Conservation (phyloP, 2,888 invertebrate species). For the Sphaeridia pumilis region DNA sequence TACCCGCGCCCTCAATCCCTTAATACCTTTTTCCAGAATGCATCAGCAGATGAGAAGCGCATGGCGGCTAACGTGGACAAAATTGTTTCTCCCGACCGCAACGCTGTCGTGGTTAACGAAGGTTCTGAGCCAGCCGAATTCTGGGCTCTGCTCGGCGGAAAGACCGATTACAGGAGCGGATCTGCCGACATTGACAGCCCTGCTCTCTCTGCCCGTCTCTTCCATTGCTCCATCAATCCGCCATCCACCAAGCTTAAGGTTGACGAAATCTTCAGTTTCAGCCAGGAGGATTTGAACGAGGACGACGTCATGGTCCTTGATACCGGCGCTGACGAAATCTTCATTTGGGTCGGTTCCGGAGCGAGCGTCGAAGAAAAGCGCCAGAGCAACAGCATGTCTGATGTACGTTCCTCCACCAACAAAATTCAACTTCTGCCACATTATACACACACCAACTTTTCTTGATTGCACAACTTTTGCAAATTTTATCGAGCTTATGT, state of each 20-base stretch:
- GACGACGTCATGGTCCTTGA: constrained; percentile 70
- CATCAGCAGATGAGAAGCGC: constrained; percentile 50
- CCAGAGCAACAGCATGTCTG: constrained; percentile 45
- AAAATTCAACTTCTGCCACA: too few relatives aligned
- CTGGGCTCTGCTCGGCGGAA: constrained; percentile 57
- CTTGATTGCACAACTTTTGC: too few relatives aligned
- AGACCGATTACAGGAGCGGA: constrained; percentile 46
- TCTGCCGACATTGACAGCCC: constrained; percentile 37
- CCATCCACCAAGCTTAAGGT: constrained; percentile 51
- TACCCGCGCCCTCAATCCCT: too few relatives aligned
- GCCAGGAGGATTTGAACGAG: constrained; percentile 63
- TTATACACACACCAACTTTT: too few relatives aligned
- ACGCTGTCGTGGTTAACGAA: constrained; percentile 46
- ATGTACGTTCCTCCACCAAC: constrained; percentile 46
- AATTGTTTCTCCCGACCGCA: constrained; percentile 44
- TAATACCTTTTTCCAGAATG: constrained; percentile 44
- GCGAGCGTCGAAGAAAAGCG: constrained; percentile 53
- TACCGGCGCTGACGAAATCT: constrained; percentile 56
- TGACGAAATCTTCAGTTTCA: constrained; percentile 60
- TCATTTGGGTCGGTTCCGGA: constrained; percentile 64
- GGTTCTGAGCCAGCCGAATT: constrained; percentile 57
- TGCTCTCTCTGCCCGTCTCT: constrained; percentile 49
- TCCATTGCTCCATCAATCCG: constrained; percentile 53
- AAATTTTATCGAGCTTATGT: too few relatives aligned
- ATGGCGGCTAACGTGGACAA: constrained; percentile 46